These are phyloP conservation scores for Rhopalosiphum maidis DNA, from an alignment of 1,140 invertebrate species.

Conservation along the genomic window DNA sequence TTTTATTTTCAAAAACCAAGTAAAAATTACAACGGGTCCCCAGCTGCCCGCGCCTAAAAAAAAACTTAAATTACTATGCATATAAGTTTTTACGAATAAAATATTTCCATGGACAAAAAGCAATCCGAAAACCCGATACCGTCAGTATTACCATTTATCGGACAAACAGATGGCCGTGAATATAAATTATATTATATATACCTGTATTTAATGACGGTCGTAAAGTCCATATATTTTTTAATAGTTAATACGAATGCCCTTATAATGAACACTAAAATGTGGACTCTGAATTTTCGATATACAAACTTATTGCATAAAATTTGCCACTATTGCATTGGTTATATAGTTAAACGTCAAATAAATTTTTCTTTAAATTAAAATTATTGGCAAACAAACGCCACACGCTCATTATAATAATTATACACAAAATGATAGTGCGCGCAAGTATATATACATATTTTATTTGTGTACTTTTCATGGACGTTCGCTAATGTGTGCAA, in stretches of 20 bases:
- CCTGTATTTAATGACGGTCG: not conserved
- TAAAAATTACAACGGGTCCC: not conserved
- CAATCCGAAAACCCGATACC: not conserved
- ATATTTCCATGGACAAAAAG: not conserved
- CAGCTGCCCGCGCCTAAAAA: not conserved
- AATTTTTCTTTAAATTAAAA: not conserved
- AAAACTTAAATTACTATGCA: not conserved
- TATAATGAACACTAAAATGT: not conserved
- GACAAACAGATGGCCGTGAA: not conserved
- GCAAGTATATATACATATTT: not conserved
- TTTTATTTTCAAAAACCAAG: not conserved
- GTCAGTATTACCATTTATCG: not conserved
- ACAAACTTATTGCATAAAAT: constrained; percentile 23
- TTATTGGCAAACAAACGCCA: not conserved
- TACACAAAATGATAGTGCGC: not conserved
- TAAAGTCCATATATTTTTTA: not conserved
- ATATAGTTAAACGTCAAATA: not conserved
- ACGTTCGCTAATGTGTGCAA: not conserved
- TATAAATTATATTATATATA: not conserved
- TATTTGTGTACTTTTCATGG: not conserved
- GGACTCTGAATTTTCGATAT: not conserved
- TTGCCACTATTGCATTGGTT: too few relatives aligned
- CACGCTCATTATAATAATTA: not conserved
- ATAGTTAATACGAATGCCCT: not conserved
- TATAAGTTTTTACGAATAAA: not conserved